Conservation (phyloP, 2,888 invertebrate species). For the Drosophila quasianomalipes region DNA sequence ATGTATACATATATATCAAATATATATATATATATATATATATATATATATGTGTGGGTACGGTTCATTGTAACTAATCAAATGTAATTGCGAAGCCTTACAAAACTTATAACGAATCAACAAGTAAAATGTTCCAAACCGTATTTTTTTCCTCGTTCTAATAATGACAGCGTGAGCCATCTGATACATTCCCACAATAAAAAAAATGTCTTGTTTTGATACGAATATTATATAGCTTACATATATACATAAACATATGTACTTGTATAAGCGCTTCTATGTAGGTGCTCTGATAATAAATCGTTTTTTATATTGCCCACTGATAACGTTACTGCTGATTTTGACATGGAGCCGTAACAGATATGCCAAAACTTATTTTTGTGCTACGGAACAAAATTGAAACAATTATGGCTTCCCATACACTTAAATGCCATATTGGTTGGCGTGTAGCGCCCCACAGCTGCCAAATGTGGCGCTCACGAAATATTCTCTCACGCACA, state of each 20-base stretch:
- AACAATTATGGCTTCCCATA: conserved; percentile 41
- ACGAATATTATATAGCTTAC: conserved; percentile 46
- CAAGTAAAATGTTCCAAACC: conserved; percentile 26
- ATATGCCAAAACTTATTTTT: conserved; percentile 41
- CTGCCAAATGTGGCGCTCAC: conserved; percentile 33
- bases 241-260: conserved; percentile 35
- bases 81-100: conserved; percentile 77
- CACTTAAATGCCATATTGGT: conserved; percentile 36
- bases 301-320: conserved; percentile 60
- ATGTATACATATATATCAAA: conserved; percentile 25
- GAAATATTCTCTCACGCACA: conserved; percentile 12
- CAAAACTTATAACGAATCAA: conserved; percentile 47
- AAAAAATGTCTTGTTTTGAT: conserved; percentile 50
- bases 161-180: conserved; percentile 30
- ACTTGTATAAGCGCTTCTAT: conserved; percentile 43
- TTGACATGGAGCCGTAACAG: conserved; percentile 26
- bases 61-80: conserved; percentile 44
- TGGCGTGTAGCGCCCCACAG: conserved; percentile 49
- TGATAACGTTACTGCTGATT: conserved; percentile 60
- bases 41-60: conserved; percentile 13
- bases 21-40: conserved; percentile 24
- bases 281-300: conserved; percentile 78
- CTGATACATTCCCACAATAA: conserved; percentile 65
- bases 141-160: conserved; percentile 18
- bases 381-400: conserved; percentile 9